Evolutionary conservation across 2,113 vertebrate species (phyloP).

Genomic region (Gnathonemus echidnorhynchus): DNA sequence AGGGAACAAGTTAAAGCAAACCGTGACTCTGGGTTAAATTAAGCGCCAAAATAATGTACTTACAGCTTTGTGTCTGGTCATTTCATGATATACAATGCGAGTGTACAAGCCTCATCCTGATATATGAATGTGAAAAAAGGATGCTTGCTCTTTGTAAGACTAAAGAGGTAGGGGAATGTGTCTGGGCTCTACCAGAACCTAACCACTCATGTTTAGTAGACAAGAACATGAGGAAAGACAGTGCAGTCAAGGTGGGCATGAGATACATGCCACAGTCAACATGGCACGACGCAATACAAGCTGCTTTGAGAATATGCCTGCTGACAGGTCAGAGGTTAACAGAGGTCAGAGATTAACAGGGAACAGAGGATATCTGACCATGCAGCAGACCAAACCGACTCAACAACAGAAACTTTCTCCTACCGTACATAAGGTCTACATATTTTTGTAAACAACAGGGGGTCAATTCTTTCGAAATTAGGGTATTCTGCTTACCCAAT

Average conservation of each 20-base stretch:
- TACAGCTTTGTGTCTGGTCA: constrained; percentile 58
- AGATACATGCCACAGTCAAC: background rate
- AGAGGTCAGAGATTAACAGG: background rate
- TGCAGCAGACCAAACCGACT: background rate
- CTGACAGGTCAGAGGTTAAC: background rate
- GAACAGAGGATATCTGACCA: background rate
- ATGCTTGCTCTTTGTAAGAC: constrained; percentile 47
- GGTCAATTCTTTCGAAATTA: background rate
- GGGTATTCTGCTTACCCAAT: background rate
- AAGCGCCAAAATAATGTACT: constrained; percentile 22
- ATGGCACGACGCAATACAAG: background rate
- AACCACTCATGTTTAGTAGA: background rate
- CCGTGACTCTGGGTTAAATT: constrained; percentile 21
- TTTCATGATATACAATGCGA: constrained; percentile 56
- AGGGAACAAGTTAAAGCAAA: constrained; percentile 20
- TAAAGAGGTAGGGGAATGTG: constrained; percentile 16
- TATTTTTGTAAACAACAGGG: constrained; percentile 6
- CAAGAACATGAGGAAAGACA: background rate
- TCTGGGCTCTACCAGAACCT: background rate
- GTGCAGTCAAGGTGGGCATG: background rate
- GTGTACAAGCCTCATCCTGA: constrained; percentile 61
- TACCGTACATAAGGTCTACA: background rate
- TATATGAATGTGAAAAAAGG: constrained; percentile 53
- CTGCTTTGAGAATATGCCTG: background rate
- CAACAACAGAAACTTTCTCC: background rate